Percentiles rank a stretch among this genome's conserved stretches.
These are phyloP conservation scores for Phorcus lineatus DNA, from an alignment of 2,888 invertebrate species.

Conservation along the genomic window DNA sequence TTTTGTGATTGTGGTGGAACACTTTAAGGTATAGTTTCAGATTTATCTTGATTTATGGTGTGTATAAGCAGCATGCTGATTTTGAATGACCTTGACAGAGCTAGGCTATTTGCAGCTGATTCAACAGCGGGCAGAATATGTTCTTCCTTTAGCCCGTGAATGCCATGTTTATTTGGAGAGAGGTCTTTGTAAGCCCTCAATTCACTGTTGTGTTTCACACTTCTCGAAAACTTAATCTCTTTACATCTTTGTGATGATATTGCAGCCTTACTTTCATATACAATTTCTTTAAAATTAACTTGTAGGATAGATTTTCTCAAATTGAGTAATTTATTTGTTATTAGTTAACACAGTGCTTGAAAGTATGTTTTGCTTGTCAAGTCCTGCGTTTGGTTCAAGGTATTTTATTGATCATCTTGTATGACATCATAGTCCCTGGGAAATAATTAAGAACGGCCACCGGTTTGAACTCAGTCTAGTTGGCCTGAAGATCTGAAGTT, in stretches of 20 bases:
- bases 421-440: slow-evolving; percentile 3
- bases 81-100: slow-evolving; percentile 19
- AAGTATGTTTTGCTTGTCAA: too few relatives aligned
- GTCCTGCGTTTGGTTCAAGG: background rate
- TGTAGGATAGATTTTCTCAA: too few relatives aligned
- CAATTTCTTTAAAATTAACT: too few relatives aligned
- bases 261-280: too few relatives aligned
- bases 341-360: too few relatives aligned
- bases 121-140: background rate
- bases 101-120: slow-evolving; percentile 10
- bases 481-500: background rate
- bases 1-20: background rate
- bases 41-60: background rate
- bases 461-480: background rate
- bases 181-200: background rate
- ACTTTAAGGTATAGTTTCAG: background rate
- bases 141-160: slow-evolving; percentile 9
- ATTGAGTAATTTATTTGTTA: too few relatives aligned
- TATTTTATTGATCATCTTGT: background rate
- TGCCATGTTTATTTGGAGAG: slow-evolving; percentile 19
- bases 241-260: too few relatives aligned
- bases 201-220: background rate
- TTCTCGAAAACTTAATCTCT: too few relatives aligned
- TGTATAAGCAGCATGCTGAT: background rate
- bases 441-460: slow-evolving; percentile 17